Conservation (phyloP, 2,113 vertebrate genomes). For the Dinomys branickii region DNA sequence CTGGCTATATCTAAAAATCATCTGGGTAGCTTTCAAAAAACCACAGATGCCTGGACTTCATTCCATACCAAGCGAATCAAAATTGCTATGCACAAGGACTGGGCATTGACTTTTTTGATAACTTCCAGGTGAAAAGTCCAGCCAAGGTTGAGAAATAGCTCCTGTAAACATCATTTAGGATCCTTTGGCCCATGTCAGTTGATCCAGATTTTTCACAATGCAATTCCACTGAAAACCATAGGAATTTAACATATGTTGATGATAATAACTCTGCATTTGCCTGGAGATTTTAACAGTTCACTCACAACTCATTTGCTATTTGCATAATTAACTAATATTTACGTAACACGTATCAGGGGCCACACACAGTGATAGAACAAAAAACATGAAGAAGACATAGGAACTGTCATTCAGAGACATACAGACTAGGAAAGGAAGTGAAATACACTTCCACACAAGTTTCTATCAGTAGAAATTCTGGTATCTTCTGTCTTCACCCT, state of each 20-base stretch:
- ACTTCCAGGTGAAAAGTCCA: not conserved
- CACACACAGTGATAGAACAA: not conserved
- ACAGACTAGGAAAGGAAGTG: conserved; percentile 15
- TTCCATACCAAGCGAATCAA: not conserved
- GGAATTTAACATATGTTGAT: conserved; percentile 41
- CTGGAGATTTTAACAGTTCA: conserved; percentile 40
- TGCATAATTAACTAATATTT: conserved; percentile 69
- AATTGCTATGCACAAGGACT: not conserved
- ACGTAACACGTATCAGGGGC: not conserved
- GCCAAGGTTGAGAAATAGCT: not conserved
- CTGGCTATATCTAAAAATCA: not conserved
- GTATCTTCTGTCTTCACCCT: not conserved
- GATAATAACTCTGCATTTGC: conserved; percentile 13
- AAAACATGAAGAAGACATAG: not conserved
- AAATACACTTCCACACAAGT: not conserved
- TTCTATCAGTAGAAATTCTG: not conserved
- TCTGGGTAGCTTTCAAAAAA: not conserved
- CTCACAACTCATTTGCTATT: conserved; percentile 32
- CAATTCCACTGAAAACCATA: not conserved
- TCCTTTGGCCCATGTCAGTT: not conserved
- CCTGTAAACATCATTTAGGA: not conserved
- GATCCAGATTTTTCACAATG: conserved; percentile 50
- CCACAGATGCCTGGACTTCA: not conserved
- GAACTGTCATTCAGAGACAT: not conserved
- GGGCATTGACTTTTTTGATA: not conserved